These are phyloP conservation scores for Eupithecia tripunctaria DNA, from an alignment of 2,888 invertebrate species.

Conservation along the genomic window DNA sequence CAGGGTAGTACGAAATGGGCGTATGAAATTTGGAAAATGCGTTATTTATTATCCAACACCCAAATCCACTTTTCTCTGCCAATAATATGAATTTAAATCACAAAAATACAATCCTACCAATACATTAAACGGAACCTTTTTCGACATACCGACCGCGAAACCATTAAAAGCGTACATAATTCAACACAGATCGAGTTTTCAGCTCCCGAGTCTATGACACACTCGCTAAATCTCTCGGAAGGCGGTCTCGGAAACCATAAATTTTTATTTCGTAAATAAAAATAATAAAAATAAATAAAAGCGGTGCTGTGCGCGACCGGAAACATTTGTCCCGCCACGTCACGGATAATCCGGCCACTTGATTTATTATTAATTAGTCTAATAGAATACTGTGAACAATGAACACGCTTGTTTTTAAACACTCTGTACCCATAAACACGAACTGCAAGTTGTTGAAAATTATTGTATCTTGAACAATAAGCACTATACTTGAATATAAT, in stretches of 20 bases:
- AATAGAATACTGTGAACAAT: conserved; percentile 58
- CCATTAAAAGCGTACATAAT: conserved; percentile 78
- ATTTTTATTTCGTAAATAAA: conserved; percentile 82
- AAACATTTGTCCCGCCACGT: conserved; percentile 81
- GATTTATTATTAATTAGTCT: conserved; percentile 83
- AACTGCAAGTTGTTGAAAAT: conserved; percentile 13
- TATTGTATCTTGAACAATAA: neutral
- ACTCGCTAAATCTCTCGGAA: conserved; percentile 82
- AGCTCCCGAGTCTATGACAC: conserved; percentile 79
- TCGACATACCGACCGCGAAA: conserved; percentile 65
- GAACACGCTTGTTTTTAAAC: conserved; percentile 54
- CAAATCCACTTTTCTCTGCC: conserved; percentile 48
- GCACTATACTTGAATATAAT: neutral
- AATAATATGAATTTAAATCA: conserved; percentile 68
- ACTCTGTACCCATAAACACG: conserved; percentile 46
- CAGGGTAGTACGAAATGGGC: conserved; percentile 35
- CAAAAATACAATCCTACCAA: conserved; percentile 65
- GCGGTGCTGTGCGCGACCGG: conserved; percentile 71
- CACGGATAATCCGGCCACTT: conserved; percentile 76
- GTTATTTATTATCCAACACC: conserved; percentile 43
- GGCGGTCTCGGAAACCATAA: conserved; percentile 78
- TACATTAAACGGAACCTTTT: conserved; percentile 68
- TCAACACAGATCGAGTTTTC: conserved; percentile 76
- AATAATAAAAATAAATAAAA: conserved; percentile 82
- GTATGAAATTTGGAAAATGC: conserved; percentile 39